phyloP scores from a whole-genome alignment of 2,888 invertebrate species.

The Bugulina stolonifera region DNA sequence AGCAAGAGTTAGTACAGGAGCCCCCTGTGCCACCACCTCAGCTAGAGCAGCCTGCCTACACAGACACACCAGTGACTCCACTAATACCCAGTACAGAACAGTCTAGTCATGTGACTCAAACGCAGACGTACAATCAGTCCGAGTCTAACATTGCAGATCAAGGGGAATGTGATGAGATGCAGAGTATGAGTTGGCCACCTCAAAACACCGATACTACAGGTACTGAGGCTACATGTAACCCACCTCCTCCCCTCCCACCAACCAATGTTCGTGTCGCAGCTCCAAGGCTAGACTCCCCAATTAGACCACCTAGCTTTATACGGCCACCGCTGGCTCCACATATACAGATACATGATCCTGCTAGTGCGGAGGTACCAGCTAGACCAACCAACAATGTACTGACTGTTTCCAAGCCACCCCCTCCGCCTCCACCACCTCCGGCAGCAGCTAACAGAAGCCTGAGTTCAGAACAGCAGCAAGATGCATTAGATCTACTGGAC shows the following conservation, averaged over 20 bases:
- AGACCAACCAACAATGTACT: not conserved
- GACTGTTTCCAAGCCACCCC: not conserved
- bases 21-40: not conserved
- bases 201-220: not conserved
- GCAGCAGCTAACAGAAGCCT: not conserved
- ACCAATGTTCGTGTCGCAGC: not conserved
- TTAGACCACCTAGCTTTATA: not conserved
- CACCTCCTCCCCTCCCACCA: not conserved
- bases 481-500: conserved; percentile 15
- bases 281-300: not conserved
- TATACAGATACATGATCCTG: not conserved
- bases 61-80: not conserved
- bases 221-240: too few relatives aligned
- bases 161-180: not conserved
- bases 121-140: not conserved
- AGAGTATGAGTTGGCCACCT: conserved; percentile 17
- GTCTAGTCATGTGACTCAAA: not conserved
- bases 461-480: not conserved
- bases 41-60: not conserved
- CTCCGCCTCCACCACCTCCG: conserved; percentile 15
- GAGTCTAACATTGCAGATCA: not conserved
- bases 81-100: not conserved
- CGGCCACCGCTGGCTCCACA: not conserved
- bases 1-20: not conserved
- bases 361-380: too few relatives aligned